Percentiles rank a stretch among this genome's conserved stretches.
These are phyloP conservation scores for Beroe ovata DNA, from an alignment of 37 sponge, comb jelly and placozoan genomes.

Conservation along the genomic window DNA sequence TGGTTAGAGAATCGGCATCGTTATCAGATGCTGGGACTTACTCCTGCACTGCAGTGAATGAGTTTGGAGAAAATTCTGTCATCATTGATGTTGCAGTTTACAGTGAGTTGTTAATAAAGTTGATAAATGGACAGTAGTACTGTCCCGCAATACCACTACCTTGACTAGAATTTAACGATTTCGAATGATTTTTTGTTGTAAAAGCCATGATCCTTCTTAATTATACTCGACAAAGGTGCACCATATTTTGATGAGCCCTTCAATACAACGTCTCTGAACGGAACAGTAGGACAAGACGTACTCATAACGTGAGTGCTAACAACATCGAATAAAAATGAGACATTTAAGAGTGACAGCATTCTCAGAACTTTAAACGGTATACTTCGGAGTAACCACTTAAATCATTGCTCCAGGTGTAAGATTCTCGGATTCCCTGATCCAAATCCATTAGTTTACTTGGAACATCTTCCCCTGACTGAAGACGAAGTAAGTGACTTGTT, in stretches of 20 bases:
- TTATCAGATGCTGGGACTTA: background rate
- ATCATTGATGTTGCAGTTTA: background rate
- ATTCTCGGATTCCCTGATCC: background rate
- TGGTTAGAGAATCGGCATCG: background rate
- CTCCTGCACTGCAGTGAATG: background rate
- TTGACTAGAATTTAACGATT: too few relatives aligned
- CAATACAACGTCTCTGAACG: background rate
- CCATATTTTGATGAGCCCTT: background rate
- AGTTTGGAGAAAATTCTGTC: background rate
- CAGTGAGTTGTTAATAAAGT: background rate
- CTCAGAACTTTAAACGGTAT: too few relatives aligned
- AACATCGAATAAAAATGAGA: too few relatives aligned
- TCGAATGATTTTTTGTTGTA: too few relatives aligned
- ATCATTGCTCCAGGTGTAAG: constrained; percentile 8
- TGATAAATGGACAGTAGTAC: too few relatives aligned
- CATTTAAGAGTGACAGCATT: too few relatives aligned
- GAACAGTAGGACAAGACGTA: background rate
- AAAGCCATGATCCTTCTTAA: too few relatives aligned
- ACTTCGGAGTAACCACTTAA: background rate
- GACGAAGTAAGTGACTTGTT: background rate
- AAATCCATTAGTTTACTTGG: constrained; percentile 14
- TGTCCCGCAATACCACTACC: too few relatives aligned
- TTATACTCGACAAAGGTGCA: too few relatives aligned
- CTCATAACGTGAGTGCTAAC: background rate
- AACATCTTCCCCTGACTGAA: background rate